These are phyloP conservation scores for Micromesistius poutassou DNA, from an alignment of 2,797 vertebrate genomes.

Conservation along the genomic window DNA sequence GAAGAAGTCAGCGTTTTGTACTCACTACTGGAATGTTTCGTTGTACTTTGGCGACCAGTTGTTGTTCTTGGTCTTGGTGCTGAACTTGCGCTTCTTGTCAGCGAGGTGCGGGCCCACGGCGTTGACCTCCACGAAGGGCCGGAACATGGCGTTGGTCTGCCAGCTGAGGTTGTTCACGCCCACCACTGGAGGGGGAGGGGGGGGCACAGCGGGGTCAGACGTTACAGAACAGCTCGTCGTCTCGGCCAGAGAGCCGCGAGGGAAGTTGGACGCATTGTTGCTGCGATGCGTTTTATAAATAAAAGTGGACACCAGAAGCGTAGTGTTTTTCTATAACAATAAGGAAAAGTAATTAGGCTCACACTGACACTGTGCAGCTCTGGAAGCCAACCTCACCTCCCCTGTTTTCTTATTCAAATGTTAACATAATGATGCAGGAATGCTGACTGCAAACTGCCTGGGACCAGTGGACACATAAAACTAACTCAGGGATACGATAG, in stretches of 20 bases:
- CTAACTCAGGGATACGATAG: background rate
- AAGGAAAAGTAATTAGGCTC: background rate
- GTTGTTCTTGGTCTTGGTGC: constrained; percentile 99
- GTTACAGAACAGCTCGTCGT: constrained; percentile 10
- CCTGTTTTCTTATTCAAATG: background rate
- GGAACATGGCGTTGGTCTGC: constrained; percentile 96
- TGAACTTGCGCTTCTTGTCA: constrained; percentile 94
- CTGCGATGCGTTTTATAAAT: background rate
- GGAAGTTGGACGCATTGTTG: background rate
- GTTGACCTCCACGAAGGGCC: constrained; percentile 96
- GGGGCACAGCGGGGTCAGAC: background rate
- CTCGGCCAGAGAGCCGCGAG: background rate
- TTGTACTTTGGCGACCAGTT: constrained; percentile 99
- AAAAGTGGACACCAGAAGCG: background rate
- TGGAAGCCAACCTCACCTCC: background rate
- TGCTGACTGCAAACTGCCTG: background rate
- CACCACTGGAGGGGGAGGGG: constrained; percentile 78
- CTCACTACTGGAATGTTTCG: constrained; percentile 99
- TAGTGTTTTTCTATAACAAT: background rate
- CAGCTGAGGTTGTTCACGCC: constrained; percentile 89
- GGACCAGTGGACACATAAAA: background rate
- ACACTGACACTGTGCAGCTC: background rate
- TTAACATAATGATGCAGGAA: background rate
- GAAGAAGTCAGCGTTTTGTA: constrained; percentile 28
- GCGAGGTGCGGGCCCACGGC: constrained; percentile 88